Evolutionary conservation across 2,888 invertebrate genomes (phyloP).

Genomic region (Drosophila neonasuta): DNA sequence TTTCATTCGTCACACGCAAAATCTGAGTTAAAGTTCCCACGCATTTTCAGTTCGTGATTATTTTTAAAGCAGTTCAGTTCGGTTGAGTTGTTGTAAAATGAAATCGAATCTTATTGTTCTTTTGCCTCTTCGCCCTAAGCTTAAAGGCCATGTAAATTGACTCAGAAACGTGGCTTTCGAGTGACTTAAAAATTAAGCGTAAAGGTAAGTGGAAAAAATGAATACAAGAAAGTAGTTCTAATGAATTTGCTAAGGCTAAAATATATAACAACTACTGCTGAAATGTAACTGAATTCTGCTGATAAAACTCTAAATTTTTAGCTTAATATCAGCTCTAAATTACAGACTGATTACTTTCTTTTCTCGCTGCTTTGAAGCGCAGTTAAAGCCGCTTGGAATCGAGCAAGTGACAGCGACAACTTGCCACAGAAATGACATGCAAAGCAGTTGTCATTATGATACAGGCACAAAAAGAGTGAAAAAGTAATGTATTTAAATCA

Average conservation of each 20-base stretch:
- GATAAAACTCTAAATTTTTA: neutral
- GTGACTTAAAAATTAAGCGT: neutral
- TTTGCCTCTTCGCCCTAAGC: constrained; percentile 13
- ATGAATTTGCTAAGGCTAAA: neutral
- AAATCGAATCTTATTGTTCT: constrained; percentile 62
- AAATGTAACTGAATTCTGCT: neutral
- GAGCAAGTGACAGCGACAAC: constrained; percentile 53
- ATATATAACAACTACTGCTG: neutral
- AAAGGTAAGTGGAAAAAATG: neutral
- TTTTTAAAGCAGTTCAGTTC: constrained; percentile 51
- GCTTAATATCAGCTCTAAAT: too few species aligned
- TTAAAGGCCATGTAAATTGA: constrained; percentile 33
- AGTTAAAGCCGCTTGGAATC: constrained; percentile 32
- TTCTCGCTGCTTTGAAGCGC: neutral
- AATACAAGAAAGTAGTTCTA: constrained; percentile 1
- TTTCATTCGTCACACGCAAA: constrained; percentile 68
- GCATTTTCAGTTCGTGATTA: constrained; percentile 73
- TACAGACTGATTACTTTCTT: constrained; percentile 5
- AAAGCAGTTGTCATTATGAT: constrained; percentile 72
- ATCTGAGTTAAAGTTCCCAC: constrained; percentile 60
- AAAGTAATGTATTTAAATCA: constrained; percentile 36
- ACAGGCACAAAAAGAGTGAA: constrained; percentile 24
- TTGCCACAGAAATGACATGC: constrained; percentile 69
- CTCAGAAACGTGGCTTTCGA: constrained; percentile 12
- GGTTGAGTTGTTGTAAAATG: constrained; percentile 33